Percentiles rank a stretch among this genome's conserved stretches.
Conservation (phyloP, 35 echinoderm and acorn worm species). For the Holothuria glaberrima region DNA sequence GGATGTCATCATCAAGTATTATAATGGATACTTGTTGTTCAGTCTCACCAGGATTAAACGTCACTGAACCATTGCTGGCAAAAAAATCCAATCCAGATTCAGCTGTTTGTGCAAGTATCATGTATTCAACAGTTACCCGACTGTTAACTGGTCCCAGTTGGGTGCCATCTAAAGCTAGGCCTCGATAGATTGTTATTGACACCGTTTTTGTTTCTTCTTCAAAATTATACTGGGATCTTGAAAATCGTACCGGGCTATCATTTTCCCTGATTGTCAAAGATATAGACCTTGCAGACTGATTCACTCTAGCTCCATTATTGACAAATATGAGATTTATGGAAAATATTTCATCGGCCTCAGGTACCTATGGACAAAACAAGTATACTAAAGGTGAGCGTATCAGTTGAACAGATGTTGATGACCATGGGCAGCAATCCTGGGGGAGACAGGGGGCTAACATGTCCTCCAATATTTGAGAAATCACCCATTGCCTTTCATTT, state of each 20-base stretch:
- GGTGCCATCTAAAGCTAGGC: slow-evolving; percentile 59
- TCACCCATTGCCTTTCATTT: too few species aligned
- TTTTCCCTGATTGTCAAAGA: slow-evolving; percentile 73
- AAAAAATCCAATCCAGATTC: slow-evolving; percentile 61
- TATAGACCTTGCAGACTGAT: slow-evolving; percentile 53
- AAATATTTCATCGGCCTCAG: slow-evolving; percentile 92
- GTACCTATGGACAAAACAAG: slow-evolving; percentile 64
- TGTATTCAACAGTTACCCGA: slow-evolving; percentile 78
- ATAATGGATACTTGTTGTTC: slow-evolving; percentile 65
- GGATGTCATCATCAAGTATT: slow-evolving; percentile 78
- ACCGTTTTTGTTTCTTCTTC: slow-evolving; percentile 73
- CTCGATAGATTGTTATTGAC: slow-evolving; percentile 61
- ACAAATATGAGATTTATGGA: slow-evolving; percentile 63
- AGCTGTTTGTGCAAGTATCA: slow-evolving; percentile 61
- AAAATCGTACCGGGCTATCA: slow-evolving; percentile 89
- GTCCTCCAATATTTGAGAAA: too few species aligned
- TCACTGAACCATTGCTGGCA: slow-evolving; percentile 76
- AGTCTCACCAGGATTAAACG: slow-evolving; percentile 64
- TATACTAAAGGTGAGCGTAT: not conserved
- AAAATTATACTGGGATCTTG: slow-evolving; percentile 72
- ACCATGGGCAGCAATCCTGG: too few species aligned
- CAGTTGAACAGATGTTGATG: not conserved
- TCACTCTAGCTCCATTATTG: slow-evolving; percentile 71
- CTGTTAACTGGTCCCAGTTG: slow-evolving; percentile 63
- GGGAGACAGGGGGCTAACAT: too few species aligned